Conservation (phyloP, 2,888 invertebrate species). For the Tipula lateralis region DNA sequence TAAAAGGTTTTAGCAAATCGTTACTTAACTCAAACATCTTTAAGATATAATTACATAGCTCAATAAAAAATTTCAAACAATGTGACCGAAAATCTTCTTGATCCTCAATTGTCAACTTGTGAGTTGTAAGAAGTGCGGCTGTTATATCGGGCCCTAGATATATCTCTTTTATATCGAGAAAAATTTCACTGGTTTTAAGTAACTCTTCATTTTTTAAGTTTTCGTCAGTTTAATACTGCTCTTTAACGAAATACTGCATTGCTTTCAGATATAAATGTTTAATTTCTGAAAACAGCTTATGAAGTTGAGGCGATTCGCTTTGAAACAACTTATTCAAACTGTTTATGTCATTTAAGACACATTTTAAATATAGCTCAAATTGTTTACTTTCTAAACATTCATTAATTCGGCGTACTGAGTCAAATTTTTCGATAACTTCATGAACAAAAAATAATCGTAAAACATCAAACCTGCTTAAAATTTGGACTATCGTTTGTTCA, state of each 20-base stretch:
- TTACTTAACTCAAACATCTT: neutral
- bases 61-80: neutral
- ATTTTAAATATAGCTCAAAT: neutral
- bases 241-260: neutral
- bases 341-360: neutral
- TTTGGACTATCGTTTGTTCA: neutral
- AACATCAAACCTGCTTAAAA: too few relatives aligned
- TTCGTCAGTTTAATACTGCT: neutral
- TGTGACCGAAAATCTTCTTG: neutral
- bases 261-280: neutral
- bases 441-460: neutral
- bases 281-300: neutral
- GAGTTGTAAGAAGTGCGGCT: neutral
- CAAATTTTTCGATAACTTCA: neutral
- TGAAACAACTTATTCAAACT: neutral
- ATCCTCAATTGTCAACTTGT: neutral
- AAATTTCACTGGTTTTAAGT: neutral
- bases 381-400: neutral
- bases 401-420: neutral
- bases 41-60: neutral
- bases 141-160: neutral
- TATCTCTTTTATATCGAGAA: neutral
- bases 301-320: neutral
- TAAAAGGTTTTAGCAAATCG: neutral
- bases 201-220: neutral